A percentile compares a stretch with the other conserved stretches of the same genome.
phyloP scores from a whole-genome alignment of 2,797 vertebrate species.

The Platyrinchus mystaceus region DNA sequence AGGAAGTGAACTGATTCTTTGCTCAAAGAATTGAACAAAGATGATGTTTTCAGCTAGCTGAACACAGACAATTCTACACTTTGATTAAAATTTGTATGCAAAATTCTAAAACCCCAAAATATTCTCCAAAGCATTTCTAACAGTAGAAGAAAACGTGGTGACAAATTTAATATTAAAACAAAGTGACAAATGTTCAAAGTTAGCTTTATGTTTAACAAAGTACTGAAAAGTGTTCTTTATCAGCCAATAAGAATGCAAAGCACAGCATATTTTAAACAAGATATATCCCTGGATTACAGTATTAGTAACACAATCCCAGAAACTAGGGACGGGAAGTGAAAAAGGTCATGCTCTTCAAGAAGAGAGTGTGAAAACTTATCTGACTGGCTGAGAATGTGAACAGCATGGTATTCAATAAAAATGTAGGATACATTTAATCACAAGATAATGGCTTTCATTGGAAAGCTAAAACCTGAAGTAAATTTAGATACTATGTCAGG shows the following conservation, averaged over 20 bases:
- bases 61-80: not conserved
- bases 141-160: not conserved
- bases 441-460: not conserved
- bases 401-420: not conserved
- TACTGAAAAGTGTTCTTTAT: not conserved
- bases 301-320: not conserved
- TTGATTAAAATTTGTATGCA: not conserved
- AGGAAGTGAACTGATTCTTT: slow-evolving; percentile 30
- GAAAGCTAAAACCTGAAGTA: not conserved
- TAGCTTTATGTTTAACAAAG: not conserved
- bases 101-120: not conserved
- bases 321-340: not conserved
- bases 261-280: not conserved
- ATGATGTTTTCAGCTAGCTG: not conserved
- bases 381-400: not conserved
- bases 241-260: not conserved
- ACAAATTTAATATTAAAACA: not conserved
- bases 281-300: not conserved
- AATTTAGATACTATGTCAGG: not conserved
- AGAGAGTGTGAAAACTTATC: not conserved
- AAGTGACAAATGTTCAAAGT: not conserved
- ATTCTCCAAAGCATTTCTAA: not conserved
- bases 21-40: not conserved
- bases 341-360: not conserved
- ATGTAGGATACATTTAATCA: not conserved